Conservation (phyloP, 2,888 invertebrate species). For the Odontomyia ornata region DNA sequence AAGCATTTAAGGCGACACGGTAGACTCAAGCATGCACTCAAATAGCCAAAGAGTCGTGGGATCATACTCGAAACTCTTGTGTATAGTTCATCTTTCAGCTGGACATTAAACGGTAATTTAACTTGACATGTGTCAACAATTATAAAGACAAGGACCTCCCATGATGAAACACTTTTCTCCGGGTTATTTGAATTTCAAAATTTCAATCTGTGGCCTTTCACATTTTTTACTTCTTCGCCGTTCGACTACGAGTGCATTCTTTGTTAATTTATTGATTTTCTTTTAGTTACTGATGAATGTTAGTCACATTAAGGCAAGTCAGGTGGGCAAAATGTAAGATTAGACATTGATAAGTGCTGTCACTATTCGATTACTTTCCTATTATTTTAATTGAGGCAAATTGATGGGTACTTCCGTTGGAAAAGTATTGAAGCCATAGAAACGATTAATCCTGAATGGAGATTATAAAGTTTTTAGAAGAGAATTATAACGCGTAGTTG, state of each 20-base stretch:
- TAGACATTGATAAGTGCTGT: not conserved
- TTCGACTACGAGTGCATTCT: not conserved
- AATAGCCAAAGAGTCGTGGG: not conserved
- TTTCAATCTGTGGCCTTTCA: conserved; percentile 8
- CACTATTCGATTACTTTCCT: too few species aligned
- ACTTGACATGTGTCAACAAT: conserved; percentile 46
- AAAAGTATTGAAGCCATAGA: not conserved
- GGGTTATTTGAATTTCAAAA: conserved; percentile 15
- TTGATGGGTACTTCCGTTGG: not conserved
- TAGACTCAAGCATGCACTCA: not conserved
- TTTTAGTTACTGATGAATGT: not conserved
- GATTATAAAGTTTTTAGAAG: too few species aligned
- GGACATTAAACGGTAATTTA: conserved; percentile 43
- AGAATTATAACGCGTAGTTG: too few species aligned
- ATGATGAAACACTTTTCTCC: conserved; percentile 33
- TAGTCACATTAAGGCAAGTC: not conserved
- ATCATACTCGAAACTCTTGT: not conserved
- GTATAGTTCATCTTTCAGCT: conserved; percentile 37
- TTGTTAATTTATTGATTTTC: not conserved
- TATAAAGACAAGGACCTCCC: conserved; percentile 44
- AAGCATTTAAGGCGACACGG: conserved; percentile 9
- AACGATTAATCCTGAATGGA: too few species aligned
- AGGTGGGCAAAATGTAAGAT: not conserved
- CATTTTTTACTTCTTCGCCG: not conserved
- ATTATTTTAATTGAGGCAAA: not conserved